Evolutionary conservation across 2,113 vertebrate genomes (phyloP).

Genomic region (Ramphastos sulfuratus): DNA sequence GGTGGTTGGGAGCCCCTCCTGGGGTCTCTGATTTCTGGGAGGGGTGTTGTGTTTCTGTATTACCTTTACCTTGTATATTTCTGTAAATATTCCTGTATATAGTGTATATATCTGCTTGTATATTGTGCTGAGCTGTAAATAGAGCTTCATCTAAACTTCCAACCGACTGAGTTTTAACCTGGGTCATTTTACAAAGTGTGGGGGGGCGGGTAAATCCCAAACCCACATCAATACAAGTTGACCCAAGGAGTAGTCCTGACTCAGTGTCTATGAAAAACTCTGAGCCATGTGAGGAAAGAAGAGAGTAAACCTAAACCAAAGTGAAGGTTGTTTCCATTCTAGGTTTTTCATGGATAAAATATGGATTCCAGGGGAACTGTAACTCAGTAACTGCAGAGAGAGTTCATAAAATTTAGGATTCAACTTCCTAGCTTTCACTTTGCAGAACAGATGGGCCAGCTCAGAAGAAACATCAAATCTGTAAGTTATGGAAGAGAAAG

Average conservation of each 20-base stretch:
- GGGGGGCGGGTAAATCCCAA: too few relatives aligned
- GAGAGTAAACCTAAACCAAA: neutral
- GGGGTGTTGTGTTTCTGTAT: too few relatives aligned
- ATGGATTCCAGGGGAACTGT: neutral
- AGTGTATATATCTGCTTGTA: too few relatives aligned
- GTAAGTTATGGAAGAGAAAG: neutral
- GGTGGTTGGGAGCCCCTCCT: too few relatives aligned
- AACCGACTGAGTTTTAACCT: too few relatives aligned
- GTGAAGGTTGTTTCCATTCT: neutral
- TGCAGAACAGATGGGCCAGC: neutral
- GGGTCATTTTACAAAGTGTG: too few relatives aligned
- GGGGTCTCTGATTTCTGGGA: too few relatives aligned
- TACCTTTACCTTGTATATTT: too few relatives aligned
- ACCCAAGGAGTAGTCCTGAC: rapidly evolving
- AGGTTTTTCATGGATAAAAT: neutral
- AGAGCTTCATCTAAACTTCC: too few relatives aligned
- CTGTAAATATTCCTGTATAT: too few relatives aligned
- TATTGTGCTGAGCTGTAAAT: too few relatives aligned
- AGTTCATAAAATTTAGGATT: neutral
- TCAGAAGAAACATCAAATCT: neutral
- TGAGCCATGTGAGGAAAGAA: rapidly evolving
- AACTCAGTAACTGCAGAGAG: neutral
- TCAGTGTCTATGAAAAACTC: neutral
- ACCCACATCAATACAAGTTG: too few relatives aligned
- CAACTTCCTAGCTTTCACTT: neutral